Evolutionary conservation across 2,888 invertebrate genomes (phyloP).

Genomic region (Dasypogon diadema): DNA sequence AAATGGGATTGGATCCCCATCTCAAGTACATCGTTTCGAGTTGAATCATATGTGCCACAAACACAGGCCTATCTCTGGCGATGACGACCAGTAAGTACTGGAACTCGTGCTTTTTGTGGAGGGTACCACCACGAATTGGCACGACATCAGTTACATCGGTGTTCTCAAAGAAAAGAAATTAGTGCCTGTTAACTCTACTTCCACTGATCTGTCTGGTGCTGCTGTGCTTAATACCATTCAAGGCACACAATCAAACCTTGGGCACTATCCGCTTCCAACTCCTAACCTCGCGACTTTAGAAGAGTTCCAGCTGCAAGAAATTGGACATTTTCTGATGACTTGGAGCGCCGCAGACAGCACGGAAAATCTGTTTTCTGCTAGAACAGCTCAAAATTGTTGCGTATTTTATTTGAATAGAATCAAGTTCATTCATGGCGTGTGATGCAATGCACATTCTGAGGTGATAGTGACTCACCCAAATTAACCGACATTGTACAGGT

Average conservation of each 20-base stretch:
- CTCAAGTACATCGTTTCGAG: background rate
- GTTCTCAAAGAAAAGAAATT: too few relatives aligned
- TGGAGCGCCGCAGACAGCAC: too few relatives aligned
- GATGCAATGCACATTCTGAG: slow-evolving; percentile 49
- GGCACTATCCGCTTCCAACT: too few relatives aligned
- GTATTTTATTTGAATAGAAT: background rate
- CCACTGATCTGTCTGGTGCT: background rate
- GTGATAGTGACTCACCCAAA: slow-evolving; percentile 53
- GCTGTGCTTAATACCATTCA: background rate
- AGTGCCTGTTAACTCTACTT: background rate
- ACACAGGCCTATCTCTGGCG: slow-evolving; percentile 36
- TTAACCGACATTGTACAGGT: slow-evolving; percentile 49
- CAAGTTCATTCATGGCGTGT: slow-evolving; percentile 35
- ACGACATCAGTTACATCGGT: too few relatives aligned
- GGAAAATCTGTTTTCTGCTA: too few relatives aligned
- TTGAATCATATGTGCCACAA: slow-evolving; percentile 40
- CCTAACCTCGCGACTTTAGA: too few relatives aligned
- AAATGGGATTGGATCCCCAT: too few relatives aligned
- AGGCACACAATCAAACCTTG: background rate
- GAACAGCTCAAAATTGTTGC: too few relatives aligned
- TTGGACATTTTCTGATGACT: too few relatives aligned
- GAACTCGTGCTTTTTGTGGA: background rate
- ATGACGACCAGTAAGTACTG: background rate
- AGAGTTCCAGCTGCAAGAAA: too few relatives aligned
- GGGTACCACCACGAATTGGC: background rate